Evolutionary conservation across 2,113 vertebrate genomes (phyloP), one percentile per base, ranked within the genome.

Genomic region (Pelmatolapia mariae): DNA sequence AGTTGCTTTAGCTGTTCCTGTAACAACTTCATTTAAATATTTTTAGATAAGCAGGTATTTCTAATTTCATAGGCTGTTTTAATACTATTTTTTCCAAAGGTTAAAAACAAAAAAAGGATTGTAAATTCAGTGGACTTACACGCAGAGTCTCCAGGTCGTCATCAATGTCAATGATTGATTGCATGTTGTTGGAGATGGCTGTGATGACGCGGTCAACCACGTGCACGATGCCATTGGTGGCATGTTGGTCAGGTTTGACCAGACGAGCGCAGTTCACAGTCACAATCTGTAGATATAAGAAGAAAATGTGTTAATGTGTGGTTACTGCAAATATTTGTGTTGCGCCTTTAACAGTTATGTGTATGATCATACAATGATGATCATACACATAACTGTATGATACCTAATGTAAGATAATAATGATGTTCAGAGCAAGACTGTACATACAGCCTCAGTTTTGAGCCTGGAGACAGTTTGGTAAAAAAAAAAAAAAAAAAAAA

Each of bases 231-330:
- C 99, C 99, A 0, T 99, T 99, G 90, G 98, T 99, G 18, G 99
- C 98, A 0, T 99, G 98, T 82, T 99, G 98, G 95, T 99, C 98
- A 0, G 99, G 98, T 93, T 99, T 99, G 92, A 99, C 89, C 54
- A 99, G 96, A 68, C 99, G 97, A n/a, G 98, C 98, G 22, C 98
- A 99, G 95, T 99, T 99, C 86, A 99, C 98, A 0, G 99, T 99
- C 56, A 99, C 97, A 10, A 99, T 97, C 99, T 99, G 94, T 73
- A 38, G 66, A 71, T 31, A 45, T 0, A 6, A 57, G 10, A 10
- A n/a, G 10, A 1, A 11, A n/a, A 40, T 22, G 6, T 38, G 18
- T 57, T 11, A 43, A 22, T 31, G 1, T 8, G 19, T 53, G 24
- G 24, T 45, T 12, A 29, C 40, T 47, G 38, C 68, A 45, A 73